Evolutionary conservation across 2,888 invertebrate species (phyloP).

Genomic region (Liodrosophila aerea): DNA sequence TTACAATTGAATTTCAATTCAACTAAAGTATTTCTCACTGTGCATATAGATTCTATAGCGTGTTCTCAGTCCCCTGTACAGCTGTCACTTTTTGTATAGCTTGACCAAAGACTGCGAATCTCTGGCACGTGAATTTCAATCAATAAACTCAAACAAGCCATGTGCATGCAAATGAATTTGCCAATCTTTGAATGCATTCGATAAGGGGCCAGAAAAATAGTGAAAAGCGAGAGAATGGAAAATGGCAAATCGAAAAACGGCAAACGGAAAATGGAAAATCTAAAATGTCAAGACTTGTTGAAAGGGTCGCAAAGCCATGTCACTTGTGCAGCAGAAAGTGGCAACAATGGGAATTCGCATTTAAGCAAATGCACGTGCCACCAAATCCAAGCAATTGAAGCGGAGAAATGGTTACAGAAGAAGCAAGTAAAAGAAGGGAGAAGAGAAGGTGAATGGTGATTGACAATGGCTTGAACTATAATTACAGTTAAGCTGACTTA

Average conservation of each 20-base stretch:
- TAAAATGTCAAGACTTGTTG: not conserved
- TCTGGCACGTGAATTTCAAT: slow-evolving; percentile 33
- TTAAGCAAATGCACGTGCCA: slow-evolving; percentile 25
- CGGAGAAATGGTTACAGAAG: not conserved
- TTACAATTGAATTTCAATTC: no score
- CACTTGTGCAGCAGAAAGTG: not conserved
- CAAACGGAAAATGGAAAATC: not conserved
- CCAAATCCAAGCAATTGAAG: slow-evolving; percentile 14
- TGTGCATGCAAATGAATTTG: slow-evolving; percentile 57
- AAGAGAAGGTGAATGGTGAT: no score
- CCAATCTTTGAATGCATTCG: slow-evolving; percentile 26
- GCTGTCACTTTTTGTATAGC: slow-evolving; percentile 5
- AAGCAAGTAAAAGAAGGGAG: not conserved
- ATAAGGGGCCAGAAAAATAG: slow-evolving; percentile 3
- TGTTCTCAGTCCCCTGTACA: not conserved
- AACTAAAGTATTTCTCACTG: no score
- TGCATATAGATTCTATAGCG: no score
- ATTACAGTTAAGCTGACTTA: no score
- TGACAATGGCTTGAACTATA: no score
- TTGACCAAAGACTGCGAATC: slow-evolving; percentile 6
- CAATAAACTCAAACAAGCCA: slow-evolving; percentile 52
- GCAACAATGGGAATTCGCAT: slow-evolving; percentile 26
- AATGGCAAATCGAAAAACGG: not conserved
- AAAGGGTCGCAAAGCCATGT: not conserved
- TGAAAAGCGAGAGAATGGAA: not conserved